Base-by-base conservation (phyloP, 2,888 invertebrate genomes). In the Eupithecia subfuscata region DNA sequence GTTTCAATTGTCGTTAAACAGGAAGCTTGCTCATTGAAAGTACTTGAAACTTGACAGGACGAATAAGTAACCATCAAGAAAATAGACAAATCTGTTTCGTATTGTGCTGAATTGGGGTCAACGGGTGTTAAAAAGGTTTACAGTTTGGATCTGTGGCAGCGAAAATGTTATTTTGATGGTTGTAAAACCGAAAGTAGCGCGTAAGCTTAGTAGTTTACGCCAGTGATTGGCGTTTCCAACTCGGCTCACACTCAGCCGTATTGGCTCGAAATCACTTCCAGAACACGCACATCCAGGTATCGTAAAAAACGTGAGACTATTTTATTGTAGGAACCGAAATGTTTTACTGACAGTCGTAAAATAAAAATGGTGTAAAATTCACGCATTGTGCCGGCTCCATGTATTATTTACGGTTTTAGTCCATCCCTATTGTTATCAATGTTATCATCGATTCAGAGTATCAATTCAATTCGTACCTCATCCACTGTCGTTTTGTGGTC, bases 311-410 rank as follows among this genome's bases (percentile, higher is more conserved):
- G 73, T 85, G 87, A 88, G 89, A 88, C 90, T 88, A 89, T 92
- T 93, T 93, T 92, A 93, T 88, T 89, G 89, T 87, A 81, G 87
- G 88, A 86, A 86, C 89, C 88, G 84, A 90, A 92, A 91, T 89
- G 91, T 90, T 93, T 92, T 93, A 92, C 89, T 88, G 90, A 81
- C 78, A 80, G 72, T 91, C 92, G 91, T 94, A 92, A 94, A 94
- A 92, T 91, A 89, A 92, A 90, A 92, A 88, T 84, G 88, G 83
- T 88, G 91, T 93, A 90, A 93, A 93, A 91, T 90, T 90, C 90
- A 89, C 90, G 90, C 91, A 90, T 91, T 92, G 91, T 91, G 84
- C 86, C 83, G 78, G 82, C 82, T 86, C 85, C 86, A 86, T 87
- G 87, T 86, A 89, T 84, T 87, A 89, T 91, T 91, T 91, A 91